Conservation (phyloP, 2,113 vertebrate genomes). For the Dunckerocampus dactyliophorus region DNA sequence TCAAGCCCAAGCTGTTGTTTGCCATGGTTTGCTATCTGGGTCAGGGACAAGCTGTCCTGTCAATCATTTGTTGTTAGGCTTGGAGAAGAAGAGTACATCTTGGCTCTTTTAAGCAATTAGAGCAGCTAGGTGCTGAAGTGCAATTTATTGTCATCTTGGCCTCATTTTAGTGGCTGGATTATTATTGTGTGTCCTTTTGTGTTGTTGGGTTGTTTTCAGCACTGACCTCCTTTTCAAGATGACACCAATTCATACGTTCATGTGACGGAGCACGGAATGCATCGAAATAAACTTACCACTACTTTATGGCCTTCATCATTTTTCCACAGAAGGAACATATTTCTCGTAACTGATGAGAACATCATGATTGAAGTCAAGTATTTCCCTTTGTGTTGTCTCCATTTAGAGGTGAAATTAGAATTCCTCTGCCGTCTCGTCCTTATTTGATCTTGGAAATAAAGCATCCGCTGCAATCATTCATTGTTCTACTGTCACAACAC, state of each 20-base stretch:
- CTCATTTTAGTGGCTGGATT: conserved; percentile 14
- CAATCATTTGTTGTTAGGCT: neutral
- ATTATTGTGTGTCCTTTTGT: conserved; percentile 16
- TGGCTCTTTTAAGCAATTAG: conserved; percentile 25
- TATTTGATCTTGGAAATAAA: neutral
- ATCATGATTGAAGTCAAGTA: neutral
- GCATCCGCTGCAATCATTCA: neutral
- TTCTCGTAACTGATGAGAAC: neutral
- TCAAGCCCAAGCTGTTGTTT: neutral
- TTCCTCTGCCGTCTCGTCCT: neutral
- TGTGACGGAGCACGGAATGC: neutral
- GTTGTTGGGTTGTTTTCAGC: neutral
- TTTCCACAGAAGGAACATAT: neutral
- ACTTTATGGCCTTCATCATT: neutral
- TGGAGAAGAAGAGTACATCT: conserved; percentile 35
- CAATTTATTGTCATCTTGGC: conserved; percentile 39
- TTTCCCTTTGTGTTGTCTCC: neutral
- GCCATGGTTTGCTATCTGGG: conserved; percentile 48
- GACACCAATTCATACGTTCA: too few species aligned
- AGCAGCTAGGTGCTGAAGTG: conserved; percentile 11
- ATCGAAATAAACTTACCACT: neutral
- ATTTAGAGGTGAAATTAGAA: neutral
- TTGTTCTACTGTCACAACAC: neutral
- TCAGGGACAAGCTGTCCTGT: conserved; percentile 53
- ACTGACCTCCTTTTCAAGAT: conserved; percentile 13